Evolutionary conservation across 2,888 invertebrate species (phyloP), one percentile per base, ranked within the genome.

Genomic region (Beris morrisii): DNA sequence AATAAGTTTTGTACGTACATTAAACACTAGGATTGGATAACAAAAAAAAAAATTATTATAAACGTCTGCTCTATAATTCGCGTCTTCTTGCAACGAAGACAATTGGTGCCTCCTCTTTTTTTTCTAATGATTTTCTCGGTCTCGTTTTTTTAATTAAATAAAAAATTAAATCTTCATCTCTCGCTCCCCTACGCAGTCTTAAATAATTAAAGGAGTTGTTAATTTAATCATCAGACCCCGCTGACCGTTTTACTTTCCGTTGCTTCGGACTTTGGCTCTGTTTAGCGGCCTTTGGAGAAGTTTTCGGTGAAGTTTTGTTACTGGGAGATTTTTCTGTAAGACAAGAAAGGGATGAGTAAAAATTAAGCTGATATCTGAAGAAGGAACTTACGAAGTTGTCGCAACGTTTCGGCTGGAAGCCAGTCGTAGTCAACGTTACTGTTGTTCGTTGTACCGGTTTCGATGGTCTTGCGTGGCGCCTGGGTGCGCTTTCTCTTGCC

Each of bases 341-440:
- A 67, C 69, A 69, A 73, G 74, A 74, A 64, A 28, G 64, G 22
- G 22, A 7, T 38, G 9, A 38, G 38, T 7, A 38, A 38, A 7
- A 9, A 38, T 38, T 38, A 1, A 2, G 48, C 48, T 48, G 22
- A 22, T 22, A 3, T 22, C 22, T 22, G 22, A 22, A 1, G 38
- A 38, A 38, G 38, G 38, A 38, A 86, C 92, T 88, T 84, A 94
- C 93, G 93, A 72, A 93, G 84, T 78, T 87, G 88, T 73, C 90
- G 89, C 61, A 94, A 85, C 70, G 92, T 91, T 81, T 95, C 93
- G 76, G 91, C 90, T 48, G 99, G 98, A 76, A 99, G 84, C 99
- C 99, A 99, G 74, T 99, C 97, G 77, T 94, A 97, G 82, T 99
- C 98, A 4, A 99, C 95, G 81, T 95, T 94, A 74, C 91, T 88